phyloP scores from a whole-genome alignment of 23 tunicate genomes.

The Corella eumyota region DNA sequence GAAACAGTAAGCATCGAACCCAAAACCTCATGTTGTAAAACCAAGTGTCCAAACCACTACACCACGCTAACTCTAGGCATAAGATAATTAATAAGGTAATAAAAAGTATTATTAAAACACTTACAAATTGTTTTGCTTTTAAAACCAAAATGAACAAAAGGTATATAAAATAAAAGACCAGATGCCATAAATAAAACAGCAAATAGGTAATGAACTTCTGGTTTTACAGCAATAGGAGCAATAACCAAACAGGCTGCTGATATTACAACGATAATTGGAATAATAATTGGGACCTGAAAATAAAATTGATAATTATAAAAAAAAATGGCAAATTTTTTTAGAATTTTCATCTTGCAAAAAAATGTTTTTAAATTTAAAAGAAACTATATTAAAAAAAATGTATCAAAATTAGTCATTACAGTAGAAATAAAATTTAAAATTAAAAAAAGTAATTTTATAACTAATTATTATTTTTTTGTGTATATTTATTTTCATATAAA shows the following conservation, averaged over 20 bases:
- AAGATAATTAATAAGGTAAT: too few relatives aligned
- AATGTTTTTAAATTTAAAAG: not conserved
- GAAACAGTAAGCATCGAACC: too few relatives aligned
- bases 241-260: slow-evolving; percentile 62
- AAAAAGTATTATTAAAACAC: too few relatives aligned
- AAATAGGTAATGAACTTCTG: slow-evolving; percentile 67
- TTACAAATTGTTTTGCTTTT: slow-evolving; percentile 46
- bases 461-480: too few relatives aligned
- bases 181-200: slow-evolving; percentile 42
- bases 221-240: slow-evolving; percentile 73
- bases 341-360: too few relatives aligned
- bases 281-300: slow-evolving; percentile 65
- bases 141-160: slow-evolving; percentile 49
- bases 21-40: too few relatives aligned
- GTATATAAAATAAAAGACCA: slow-evolving; percentile 69
- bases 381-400: not conserved
- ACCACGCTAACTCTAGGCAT: too few relatives aligned
- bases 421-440: too few relatives aligned
- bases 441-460: too few relatives aligned
- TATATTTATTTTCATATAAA: too few relatives aligned
- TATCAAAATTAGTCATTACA: not conserved
- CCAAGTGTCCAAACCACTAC: too few relatives aligned
- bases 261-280: slow-evolving; percentile 67
- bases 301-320: not conserved
- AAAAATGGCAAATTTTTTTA: not conserved